phyloP scores from a whole-genome alignment of 2,797 vertebrate genomes.

The Sebastes jordani region DNA sequence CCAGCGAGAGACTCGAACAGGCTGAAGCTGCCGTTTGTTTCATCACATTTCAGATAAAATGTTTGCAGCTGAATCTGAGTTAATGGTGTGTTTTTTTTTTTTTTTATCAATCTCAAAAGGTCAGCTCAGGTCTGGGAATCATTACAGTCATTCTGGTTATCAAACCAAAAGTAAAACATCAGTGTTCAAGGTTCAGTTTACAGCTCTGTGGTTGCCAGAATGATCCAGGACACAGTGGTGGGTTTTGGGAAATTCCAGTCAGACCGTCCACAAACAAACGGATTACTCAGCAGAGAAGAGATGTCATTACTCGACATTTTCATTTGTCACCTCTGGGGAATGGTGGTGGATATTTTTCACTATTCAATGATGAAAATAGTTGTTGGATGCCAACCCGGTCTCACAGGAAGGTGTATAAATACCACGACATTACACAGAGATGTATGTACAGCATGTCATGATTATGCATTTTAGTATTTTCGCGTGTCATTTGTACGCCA shows the following conservation, averaged over 20 bases:
- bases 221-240: neutral
- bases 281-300: neutral
- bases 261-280: neutral
- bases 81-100: neutral
- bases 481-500: too few species aligned
- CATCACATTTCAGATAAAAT: neutral
- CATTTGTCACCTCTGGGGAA: neutral
- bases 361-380: too few species aligned
- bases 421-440: too few species aligned
- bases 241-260: neutral
- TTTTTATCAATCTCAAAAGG: neutral
- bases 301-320: neutral
- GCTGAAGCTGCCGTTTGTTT: slow-evolving; percentile 1
- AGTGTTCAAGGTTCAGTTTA: neutral
- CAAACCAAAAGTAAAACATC: neutral
- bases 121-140: neutral
- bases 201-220: neutral
- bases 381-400: too few species aligned
- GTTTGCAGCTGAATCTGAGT: neutral
- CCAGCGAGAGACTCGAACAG: neutral
- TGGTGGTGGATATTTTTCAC: too few species aligned
- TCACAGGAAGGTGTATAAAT: too few species aligned
- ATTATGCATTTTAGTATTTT: too few species aligned
- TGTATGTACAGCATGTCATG: too few species aligned
- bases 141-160: neutral